Evolutionary conservation across 2,888 invertebrate genomes (phyloP), one percentile per base, ranked within the genome.

Genomic region (Chironomus riparius): DNA sequence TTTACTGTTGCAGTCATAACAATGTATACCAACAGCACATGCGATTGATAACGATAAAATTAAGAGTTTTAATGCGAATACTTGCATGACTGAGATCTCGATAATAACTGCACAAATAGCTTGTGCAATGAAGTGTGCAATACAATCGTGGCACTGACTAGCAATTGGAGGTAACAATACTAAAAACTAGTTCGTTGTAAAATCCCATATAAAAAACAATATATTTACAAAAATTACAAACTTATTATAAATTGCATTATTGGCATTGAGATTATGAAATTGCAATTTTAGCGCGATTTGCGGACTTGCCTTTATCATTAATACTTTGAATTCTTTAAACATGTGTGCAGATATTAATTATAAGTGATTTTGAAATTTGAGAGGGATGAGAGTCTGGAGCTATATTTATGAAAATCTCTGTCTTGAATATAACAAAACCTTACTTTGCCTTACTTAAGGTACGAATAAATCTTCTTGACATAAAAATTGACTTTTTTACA

Each of bases 1-100:
- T 5, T 47, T 21, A 22, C 70, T 70, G 21, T 70, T 70, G 48
- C 70, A 70, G 21, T 70, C 70, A 18, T 48, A 48, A 21, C 70
- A 70, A 18, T 70, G 48, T 2, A 70, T 70, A 12, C 21, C 70
- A 15, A 15, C 47, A 18, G 47, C 70, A 10, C 2, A 47, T 3
- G n/a, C 18, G 4, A 70, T 21, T 18, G 48, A 24, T 15, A 70
- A 47, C 21, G 28, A 13, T 7, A 70, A 15, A 10, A 47, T 18
- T 15, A 70, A 70, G 21, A 70, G 10, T 18, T 22, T 48, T 1
- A 70, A 22, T 6, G 47, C 7, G 7, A 70, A 7, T 5, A 56
- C 56, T 56, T 56, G 56, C 56, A 56, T 56, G 56, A 56, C 18
- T 56, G 56, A 56, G 56, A 56, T 56, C 56, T 56, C n/a, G 18